Base-by-base conservation (phyloP, 1,140 invertebrate species). In the Drosophila obscura region DNA sequence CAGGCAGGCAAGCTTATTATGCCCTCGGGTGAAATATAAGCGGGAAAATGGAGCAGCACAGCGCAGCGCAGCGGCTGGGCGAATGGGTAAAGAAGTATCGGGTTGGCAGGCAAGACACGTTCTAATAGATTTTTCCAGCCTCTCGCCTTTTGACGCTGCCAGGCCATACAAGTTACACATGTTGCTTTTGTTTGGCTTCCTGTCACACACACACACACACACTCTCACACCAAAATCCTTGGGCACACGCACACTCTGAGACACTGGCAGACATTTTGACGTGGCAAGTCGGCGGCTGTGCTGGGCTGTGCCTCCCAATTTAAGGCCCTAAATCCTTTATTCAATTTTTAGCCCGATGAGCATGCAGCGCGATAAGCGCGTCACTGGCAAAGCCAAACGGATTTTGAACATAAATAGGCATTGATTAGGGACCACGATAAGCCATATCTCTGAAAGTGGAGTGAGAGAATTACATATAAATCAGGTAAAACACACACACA, bases 181-280 rank as follows among this genome's bases (percentile, higher is more conserved):
- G 83, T 88, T 88, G 83, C 79, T 75, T 73, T 88, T 88, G 83
- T 88, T 88, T 88, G 83, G 83, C 83, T 88, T 88, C 79, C 83
- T 88, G 79, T 82, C 80, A 74, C 75, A 79, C 51, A 76, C 62
- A 51, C 65, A 51, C 51, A 66, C 44, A 16, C 45, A 63, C 58
- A 46, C 26, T 1, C 9, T 1, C 9, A 11, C 16, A 16, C 1
- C 19, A 19, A 19, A 11, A 39, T 39, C 9, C 35, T 39, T 39
- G 35, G 6, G 8, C 50, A 46, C 39, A 55, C 44, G 43, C 19
- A 19, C 24, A 26, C 64, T n/a, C 22, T 39, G 46, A 73, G 39
- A 50, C 35, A 66, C 50, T 53, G 43, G 28, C 66, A 78, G 43
- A 19, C 65, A 77, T 73, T 79, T 87, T 87, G 75, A 87, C 82